phyloP scores from a whole-genome alignment of 2,113 vertebrate genomes.

The Noturus placidus region DNA sequence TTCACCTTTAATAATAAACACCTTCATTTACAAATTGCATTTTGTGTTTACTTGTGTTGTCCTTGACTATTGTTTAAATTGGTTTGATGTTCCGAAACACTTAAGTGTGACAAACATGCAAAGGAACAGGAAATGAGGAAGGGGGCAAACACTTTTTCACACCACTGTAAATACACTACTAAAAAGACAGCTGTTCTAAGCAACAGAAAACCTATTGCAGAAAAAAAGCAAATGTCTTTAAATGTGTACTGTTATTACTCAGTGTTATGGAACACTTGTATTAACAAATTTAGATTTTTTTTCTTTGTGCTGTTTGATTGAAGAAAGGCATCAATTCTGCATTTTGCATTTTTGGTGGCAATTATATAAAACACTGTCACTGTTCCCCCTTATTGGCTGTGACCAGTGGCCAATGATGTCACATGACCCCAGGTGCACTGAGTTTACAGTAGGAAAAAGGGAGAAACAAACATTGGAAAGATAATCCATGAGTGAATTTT shows the following conservation, averaged over 20 bases:
- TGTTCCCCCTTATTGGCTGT: not conserved
- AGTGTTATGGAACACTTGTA: not conserved
- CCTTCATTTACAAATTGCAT: too few relatives aligned
- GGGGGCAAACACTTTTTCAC: too few relatives aligned
- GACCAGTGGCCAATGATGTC: not conserved
- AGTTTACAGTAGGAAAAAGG: not conserved
- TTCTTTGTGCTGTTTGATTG: not conserved
- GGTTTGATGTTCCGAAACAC: too few relatives aligned
- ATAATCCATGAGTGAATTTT: not conserved
- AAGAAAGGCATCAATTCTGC: not conserved
- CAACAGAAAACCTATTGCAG: not conserved
- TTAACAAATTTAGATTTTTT: not conserved
- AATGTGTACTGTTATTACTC: not conserved
- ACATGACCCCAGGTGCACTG: not conserved
- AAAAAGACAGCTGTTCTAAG: not conserved
- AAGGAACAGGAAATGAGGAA: too few relatives aligned
- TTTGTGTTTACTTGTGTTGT: too few relatives aligned
- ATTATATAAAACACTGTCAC: not conserved
- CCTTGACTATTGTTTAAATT: too few relatives aligned
- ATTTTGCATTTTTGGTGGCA: not conserved
- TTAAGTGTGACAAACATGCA: too few relatives aligned
- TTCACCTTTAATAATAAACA: too few relatives aligned
- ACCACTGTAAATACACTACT: not conserved
- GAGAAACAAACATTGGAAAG: not conserved
- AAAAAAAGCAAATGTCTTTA: not conserved